phyloP scores from a whole-genome alignment of 2,888 invertebrate species.

The Hylaea fasciaria region DNA sequence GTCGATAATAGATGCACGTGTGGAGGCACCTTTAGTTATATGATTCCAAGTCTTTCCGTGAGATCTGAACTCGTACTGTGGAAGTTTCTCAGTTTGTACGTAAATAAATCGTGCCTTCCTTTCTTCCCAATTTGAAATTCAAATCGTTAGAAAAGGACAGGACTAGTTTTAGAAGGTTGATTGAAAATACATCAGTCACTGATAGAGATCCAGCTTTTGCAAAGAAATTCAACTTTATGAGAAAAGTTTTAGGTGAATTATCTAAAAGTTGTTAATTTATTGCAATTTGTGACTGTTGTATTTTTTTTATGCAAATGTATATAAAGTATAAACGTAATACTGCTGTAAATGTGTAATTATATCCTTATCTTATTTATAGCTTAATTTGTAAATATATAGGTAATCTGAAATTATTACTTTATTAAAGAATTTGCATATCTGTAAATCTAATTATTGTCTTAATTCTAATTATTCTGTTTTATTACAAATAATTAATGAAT shows the following conservation, averaged over 20 bases:
- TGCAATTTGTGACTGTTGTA: slow-evolving; percentile 39
- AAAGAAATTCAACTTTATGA: slow-evolving; percentile 26
- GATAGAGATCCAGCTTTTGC: slow-evolving; percentile 30
- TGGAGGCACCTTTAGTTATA: slow-evolving; percentile 37
- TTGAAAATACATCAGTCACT: slow-evolving; percentile 45
- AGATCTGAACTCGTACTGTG: slow-evolving; percentile 59
- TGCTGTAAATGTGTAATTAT: slow-evolving; percentile 77
- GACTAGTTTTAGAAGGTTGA: slow-evolving; percentile 31
- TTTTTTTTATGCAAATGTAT: slow-evolving; percentile 46
- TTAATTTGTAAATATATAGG: slow-evolving; percentile 73
- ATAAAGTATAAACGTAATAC: slow-evolving; percentile 47
- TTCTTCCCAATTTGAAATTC: slow-evolving; percentile 46
- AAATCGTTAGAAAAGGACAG: slow-evolving; percentile 48
- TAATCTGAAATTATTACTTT: slow-evolving; percentile 60
- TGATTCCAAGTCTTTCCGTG: slow-evolving; percentile 41
- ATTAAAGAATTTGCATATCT: slow-evolving; percentile 72
- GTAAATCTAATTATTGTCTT: slow-evolving; percentile 50
- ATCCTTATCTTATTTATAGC: slow-evolving; percentile 59
- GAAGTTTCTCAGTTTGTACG: slow-evolving; percentile 37
- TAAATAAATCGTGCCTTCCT: slow-evolving; percentile 35
- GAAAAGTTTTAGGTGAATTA: slow-evolving; percentile 26
- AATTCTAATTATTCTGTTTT: slow-evolving; percentile 49
- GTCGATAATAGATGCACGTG: too few species aligned
- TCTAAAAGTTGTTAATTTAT: slow-evolving; percentile 20
- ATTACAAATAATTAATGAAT: slow-evolving; percentile 69